Base-by-base conservation (phyloP, 1,140 invertebrate species). In the Apolygus lucorum region DNA sequence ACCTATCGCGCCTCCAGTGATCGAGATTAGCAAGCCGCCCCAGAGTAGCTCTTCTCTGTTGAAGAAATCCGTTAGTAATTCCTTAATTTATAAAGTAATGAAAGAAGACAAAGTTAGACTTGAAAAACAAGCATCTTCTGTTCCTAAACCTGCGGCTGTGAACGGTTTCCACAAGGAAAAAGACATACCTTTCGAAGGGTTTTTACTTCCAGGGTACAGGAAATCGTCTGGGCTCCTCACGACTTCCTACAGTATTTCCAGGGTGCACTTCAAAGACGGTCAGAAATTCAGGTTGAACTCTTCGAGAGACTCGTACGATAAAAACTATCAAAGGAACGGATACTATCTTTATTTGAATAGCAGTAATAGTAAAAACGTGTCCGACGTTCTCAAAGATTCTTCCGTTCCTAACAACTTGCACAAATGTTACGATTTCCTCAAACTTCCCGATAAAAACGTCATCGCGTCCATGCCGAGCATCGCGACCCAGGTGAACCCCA, bases 381-480 rank as follows among this genome's bases (percentile, higher is more conserved):
- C n/a, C n/a, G n/a, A n/a, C n/a, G n/a, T n/a, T n/a, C n/a, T n/a
- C n/a, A n/a, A n/a, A n/a, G n/a, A n/a, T n/a, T n/a, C n/a, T n/a
- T n/a, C n/a, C n/a, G 4, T 42, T 4, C 34, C 34, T 42, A 42
- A 42, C 17, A 42, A 42, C 17, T 4, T 8, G 4, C 4, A 17
- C 4, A 42, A 42, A 4, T 22, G 11, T 8, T 59, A 14, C 11
- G 54, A 42, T 17, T 59, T 4, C 11, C 54, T 59, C 4, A 13
- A 59, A 59, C 22, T 13, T 4, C 54, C 54, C 2, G 4, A 24
- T 11, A 11, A 21, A 11, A 59, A 22, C 54, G 22, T 59, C 22
- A 17, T 59, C 11, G 54, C 54, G 54, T 17, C 54, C 22, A 59
- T 59, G 54, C 54, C 54, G 8, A 59, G 54, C 54, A 22, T 59